phyloP scores from a whole-genome alignment of 2,113 vertebrate genomes.

The Cromileptes altivelis region DNA sequence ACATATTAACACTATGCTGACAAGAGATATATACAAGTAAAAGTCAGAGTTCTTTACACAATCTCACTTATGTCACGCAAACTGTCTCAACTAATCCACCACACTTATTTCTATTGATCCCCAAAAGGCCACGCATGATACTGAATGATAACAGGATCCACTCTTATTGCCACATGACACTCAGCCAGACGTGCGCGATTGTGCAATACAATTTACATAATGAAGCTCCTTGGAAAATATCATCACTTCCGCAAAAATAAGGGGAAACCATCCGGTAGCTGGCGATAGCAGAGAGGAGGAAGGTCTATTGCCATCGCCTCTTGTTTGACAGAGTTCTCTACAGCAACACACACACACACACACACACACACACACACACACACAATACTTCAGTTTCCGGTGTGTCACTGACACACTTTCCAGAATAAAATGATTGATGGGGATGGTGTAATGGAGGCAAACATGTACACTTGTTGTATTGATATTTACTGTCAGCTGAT shows the following conservation, averaged over 20 bases:
- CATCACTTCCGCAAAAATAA: constrained; percentile 73
- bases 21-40: neutral
- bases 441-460: neutral
- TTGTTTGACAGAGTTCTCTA: constrained; percentile 51
- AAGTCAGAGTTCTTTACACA: neutral
- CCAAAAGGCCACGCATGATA: neutral
- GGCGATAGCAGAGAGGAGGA: constrained; percentile 37
- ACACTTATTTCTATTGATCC: neutral
- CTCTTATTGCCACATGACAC: constrained; percentile 50
- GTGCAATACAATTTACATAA: constrained; percentile 67
- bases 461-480: neutral
- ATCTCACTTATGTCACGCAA: neutral
- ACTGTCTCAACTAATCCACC: neutral
- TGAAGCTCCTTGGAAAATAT: constrained; percentile 61
- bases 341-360: constrained; percentile 21
- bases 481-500: neutral
- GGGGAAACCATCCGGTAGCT: constrained; percentile 54
- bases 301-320: constrained; percentile 18
- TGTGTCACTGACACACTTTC: constrained; percentile 31
- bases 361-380: constrained; percentile 31
- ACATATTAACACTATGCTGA: no score
- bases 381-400: constrained; percentile 41
- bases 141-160: constrained; percentile 14
- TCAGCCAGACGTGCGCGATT: constrained; percentile 13
- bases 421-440: constrained; percentile 54